These are phyloP conservation scores for Hemaris fuciformis DNA, from an alignment of 2,888 invertebrate species.

Conservation along the genomic window DNA sequence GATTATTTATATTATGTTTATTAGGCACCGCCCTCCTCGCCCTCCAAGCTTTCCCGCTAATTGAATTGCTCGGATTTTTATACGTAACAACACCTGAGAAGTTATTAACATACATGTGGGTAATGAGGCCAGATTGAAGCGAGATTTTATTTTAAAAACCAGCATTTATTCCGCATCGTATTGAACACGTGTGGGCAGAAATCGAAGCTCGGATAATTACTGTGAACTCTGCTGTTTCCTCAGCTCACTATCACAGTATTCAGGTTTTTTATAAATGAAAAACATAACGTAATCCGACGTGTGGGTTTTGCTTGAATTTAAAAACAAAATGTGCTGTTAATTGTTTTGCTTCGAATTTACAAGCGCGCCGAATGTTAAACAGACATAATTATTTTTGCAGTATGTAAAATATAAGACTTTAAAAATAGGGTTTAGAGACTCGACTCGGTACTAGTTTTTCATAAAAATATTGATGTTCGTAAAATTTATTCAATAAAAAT, in stretches of 20 bases:
- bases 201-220: background rate
- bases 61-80: conserved; percentile 79
- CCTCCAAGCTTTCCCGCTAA: conserved; percentile 74
- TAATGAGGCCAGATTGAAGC: background rate
- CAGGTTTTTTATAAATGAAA: background rate
- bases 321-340: background rate
- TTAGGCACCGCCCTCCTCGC: conserved; percentile 71
- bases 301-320: background rate
- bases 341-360: too few relatives aligned
- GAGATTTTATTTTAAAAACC: background rate
- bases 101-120: conserved; percentile 26
- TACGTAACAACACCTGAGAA: conserved; percentile 66
- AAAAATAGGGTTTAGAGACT: too few relatives aligned
- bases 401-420: too few relatives aligned
- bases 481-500: too few relatives aligned
- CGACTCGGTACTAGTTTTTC: too few relatives aligned
- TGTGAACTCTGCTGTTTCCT: background rate
- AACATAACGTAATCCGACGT: background rate
- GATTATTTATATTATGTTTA: conserved; percentile 82
- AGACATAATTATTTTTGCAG: too few relatives aligned
- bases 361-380: too few relatives aligned
- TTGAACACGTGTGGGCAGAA: background rate
- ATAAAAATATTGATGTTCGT: too few relatives aligned
- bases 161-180: background rate
- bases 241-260: background rate